Evolutionary conservation across 30 jellyfish, hydroid and myxozoan genomes (phyloP).

Genomic region (Cassiopea xamachana): DNA sequence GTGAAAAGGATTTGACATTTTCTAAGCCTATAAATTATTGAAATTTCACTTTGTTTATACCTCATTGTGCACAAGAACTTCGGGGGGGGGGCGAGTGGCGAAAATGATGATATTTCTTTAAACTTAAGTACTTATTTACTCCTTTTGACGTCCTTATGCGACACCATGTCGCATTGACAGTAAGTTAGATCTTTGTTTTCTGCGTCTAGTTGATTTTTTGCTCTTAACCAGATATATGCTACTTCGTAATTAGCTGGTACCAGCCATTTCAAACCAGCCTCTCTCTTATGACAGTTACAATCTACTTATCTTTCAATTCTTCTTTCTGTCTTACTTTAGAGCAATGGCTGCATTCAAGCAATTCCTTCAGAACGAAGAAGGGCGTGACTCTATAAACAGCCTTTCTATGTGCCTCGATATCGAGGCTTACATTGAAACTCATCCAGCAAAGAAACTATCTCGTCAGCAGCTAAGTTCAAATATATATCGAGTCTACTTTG

Average conservation of each 20-base stretch:
- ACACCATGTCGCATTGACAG: too few species aligned
- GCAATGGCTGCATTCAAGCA: slow-evolving; percentile 63
- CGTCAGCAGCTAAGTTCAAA: slow-evolving; percentile 71
- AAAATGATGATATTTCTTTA: too few species aligned
- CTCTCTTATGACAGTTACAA: too few species aligned
- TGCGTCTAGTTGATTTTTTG: too few species aligned
- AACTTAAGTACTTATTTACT: too few species aligned
- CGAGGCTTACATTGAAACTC: slow-evolving; percentile 71
- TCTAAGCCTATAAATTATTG: background rate
- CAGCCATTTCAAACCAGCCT: too few species aligned
- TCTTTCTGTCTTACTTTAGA: slow-evolving; percentile 23
- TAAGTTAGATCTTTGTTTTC: too few species aligned
- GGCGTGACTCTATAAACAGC: slow-evolving; percentile 80
- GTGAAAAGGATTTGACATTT: too few species aligned
- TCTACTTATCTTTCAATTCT: background rate
- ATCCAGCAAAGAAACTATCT: slow-evolving; percentile 58
- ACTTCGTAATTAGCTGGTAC: too few species aligned
- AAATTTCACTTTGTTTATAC: background rate
- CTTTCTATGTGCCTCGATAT: slow-evolving; percentile 72
- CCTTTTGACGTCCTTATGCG: too few species aligned
- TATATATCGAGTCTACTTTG: slow-evolving; percentile 74
- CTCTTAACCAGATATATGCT: too few species aligned
- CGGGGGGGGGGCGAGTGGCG: too few species aligned
- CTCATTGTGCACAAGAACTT: background rate
- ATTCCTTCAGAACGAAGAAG: slow-evolving; percentile 83